Conservation (phyloP, 1,140 invertebrate species). For the Oncopodura yosiiana region DNA sequence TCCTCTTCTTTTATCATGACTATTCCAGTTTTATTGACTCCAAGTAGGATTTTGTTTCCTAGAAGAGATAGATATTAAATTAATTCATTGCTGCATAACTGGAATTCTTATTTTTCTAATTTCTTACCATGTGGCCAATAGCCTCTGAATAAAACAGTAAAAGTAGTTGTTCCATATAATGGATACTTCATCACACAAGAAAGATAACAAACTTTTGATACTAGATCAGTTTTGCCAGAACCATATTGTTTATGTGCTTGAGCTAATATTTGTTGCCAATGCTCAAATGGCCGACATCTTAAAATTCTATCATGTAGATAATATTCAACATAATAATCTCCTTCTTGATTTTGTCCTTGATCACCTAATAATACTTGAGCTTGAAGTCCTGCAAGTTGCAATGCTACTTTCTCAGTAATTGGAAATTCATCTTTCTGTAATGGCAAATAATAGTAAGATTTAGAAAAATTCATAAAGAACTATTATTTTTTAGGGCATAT, state of each 20-base stretch:
- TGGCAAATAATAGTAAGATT: not conserved
- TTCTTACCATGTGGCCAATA: slow-evolving; percentile 74
- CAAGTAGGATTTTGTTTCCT: slow-evolving; percentile 57
- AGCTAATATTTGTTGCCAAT: slow-evolving; percentile 71
- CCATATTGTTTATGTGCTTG: slow-evolving; percentile 84
- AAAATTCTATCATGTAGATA: slow-evolving; percentile 70
- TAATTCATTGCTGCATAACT: not conserved
- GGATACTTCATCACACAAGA: slow-evolving; percentile 96
- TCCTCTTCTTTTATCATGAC: slow-evolving; percentile 78
- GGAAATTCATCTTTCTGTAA: slow-evolving; percentile 81
- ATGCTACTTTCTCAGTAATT: slow-evolving; percentile 84
- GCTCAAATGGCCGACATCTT: slow-evolving; percentile 58
- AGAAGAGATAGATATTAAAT: slow-evolving; percentile 1
- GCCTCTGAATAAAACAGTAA: slow-evolving; percentile 79
- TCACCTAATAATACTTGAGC: slow-evolving; percentile 85
- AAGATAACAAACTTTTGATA: slow-evolving; percentile 75
- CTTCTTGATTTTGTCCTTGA: slow-evolving; percentile 56
- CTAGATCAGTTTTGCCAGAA: slow-evolving; percentile 74
- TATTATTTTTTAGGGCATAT: not conserved
- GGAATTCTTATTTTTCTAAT: not conserved
- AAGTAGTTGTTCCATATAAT: slow-evolving; percentile 87
- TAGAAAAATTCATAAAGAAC: not conserved
- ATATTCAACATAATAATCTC: slow-evolving; percentile 67
- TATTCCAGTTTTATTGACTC: slow-evolving; percentile 83
- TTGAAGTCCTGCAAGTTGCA: slow-evolving; percentile 85